Evolutionary conservation across 2,113 vertebrate species (phyloP).

Genomic region (Macheiramphus alcinus): DNA sequence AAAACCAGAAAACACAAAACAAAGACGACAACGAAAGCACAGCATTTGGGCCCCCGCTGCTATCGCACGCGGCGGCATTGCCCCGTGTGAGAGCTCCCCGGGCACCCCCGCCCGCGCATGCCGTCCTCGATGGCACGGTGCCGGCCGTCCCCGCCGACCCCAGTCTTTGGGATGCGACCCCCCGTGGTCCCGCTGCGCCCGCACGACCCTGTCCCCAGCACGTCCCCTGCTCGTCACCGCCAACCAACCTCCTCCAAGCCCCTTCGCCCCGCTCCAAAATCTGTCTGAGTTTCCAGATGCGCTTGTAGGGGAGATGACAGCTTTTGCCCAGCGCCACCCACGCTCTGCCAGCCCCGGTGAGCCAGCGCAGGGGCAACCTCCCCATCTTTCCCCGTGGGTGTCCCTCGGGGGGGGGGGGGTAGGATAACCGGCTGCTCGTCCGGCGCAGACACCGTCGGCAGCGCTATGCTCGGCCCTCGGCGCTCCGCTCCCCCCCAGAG

Average conservation of each 20-base stretch:
- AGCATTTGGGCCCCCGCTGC: rapidly evolving
- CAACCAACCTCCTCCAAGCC: rapidly evolving
- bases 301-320: rapidly evolving
- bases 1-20: rapidly evolving
- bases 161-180: rapidly evolving
- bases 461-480: rapidly evolving
- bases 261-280: neutral
- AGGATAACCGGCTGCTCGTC: neutral
- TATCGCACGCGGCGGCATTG: rapidly evolving
- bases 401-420: neutral
- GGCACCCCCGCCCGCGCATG: rapidly evolving
- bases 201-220: too few species aligned
- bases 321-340: neutral
- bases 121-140: rapidly evolving
- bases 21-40: rapidly evolving
- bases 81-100: rapidly evolving
- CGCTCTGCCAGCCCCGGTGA: neutral
- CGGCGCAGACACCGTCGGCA: rapidly evolving
- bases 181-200: rapidly evolving
- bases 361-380: rapidly evolving
- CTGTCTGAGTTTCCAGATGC: neutral
- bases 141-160: rapidly evolving
- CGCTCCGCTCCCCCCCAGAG: neutral
- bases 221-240: rapidly evolving
- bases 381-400: too few species aligned